Evolutionary conservation across 2,888 invertebrate species (phyloP).

Genomic region (Gymnoscelis rufifasciata): DNA sequence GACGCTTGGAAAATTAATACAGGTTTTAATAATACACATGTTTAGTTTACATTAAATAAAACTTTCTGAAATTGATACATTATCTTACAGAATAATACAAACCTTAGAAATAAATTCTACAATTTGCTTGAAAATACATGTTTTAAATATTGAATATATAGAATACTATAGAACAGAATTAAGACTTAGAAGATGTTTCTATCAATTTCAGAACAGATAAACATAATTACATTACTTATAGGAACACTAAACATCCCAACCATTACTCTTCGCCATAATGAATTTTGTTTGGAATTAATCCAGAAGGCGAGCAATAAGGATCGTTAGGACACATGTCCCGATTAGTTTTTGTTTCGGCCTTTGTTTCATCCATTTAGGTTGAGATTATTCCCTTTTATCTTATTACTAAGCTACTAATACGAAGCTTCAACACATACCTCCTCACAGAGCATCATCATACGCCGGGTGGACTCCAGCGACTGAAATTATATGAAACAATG

Average conservation of each 20-base stretch:
- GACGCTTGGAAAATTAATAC: conserved; percentile 57
- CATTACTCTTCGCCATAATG: conserved; percentile 35
- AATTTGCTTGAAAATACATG: too few relatives aligned
- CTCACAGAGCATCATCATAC: conserved; percentile 95
- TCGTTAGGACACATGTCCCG: conserved; percentile 11
- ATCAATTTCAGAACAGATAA: conserved; percentile 39
- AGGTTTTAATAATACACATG: conserved; percentile 42
- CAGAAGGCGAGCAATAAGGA: conserved; percentile 2
- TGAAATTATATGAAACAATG: conserved; percentile 76
- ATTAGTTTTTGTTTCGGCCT: conserved; percentile 9
- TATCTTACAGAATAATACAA: too few relatives aligned
- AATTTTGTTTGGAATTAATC: conserved; percentile 8
- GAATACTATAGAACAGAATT: too few relatives aligned
- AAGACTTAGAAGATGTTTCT: conserved; percentile 13
- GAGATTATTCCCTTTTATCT: conserved; percentile 4
- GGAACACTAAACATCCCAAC: conserved; percentile 50
- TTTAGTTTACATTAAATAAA: conserved; percentile 23
- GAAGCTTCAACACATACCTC: conserved; percentile 84
- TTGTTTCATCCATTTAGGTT: conserved; percentile 7
- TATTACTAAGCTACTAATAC: conserved; percentile 8
- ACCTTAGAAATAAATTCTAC: too few relatives aligned
- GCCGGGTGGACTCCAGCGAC: conserved; percentile 95
- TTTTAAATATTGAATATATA: too few relatives aligned
- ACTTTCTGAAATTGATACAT: conserved; percentile 40
- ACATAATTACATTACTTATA: conserved; percentile 20